Evolutionary conservation across 2,888 invertebrate species (phyloP).

Genomic region (Cotesia congregata): DNA sequence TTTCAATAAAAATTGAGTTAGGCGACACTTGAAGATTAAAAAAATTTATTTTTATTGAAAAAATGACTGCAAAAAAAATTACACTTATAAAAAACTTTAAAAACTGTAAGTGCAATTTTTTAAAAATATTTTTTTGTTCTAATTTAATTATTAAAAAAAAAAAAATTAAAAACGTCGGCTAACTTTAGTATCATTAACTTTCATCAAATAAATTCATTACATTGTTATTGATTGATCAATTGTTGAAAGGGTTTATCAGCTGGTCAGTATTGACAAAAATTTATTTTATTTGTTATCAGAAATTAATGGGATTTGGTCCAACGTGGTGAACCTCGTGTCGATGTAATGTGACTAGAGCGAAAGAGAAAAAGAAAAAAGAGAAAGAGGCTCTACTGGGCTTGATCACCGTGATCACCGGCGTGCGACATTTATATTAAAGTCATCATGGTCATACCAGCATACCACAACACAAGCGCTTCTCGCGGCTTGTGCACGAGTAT

Average conservation of each 20-base stretch:
- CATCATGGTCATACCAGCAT: not conserved
- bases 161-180: too few species aligned
- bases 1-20: too few species aligned
- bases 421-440: not conserved
- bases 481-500: not conserved
- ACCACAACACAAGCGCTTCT: not conserved
- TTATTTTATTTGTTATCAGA: not conserved
- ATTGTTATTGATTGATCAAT: constrained; percentile 7
- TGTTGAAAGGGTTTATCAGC: not conserved
- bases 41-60: too few species aligned
- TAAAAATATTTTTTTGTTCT: too few species aligned
- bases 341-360: not conserved
- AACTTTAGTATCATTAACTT: too few species aligned
- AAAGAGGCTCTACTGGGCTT: not conserved
- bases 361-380: not conserved
- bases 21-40: too few species aligned
- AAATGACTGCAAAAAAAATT: too few species aligned
- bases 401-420: not conserved
- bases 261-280: not conserved
- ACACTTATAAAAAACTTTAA: too few species aligned
- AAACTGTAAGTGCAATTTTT: too few species aligned
- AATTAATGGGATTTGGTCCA: not conserved
- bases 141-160: too few species aligned
- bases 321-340: not conserved
- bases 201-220: not conserved